Evolutionary conservation across 1,140 invertebrate species (phyloP).

Genomic region (Vanessa tameamea): DNA sequence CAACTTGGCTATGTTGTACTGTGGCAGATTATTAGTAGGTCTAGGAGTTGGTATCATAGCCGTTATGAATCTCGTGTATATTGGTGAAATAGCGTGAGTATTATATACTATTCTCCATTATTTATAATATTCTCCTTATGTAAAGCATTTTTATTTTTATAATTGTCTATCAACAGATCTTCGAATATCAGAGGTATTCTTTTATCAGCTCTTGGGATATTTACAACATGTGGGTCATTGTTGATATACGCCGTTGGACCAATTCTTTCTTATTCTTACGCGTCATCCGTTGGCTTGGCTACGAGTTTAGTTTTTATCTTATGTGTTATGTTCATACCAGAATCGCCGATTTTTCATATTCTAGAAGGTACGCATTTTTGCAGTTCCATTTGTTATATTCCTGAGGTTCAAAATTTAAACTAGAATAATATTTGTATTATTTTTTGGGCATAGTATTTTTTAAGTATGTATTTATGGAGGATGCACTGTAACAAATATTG

Average conservation of each 20-base stretch:
- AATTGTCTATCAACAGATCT: constrained; percentile 23
- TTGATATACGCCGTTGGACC: constrained; percentile 10
- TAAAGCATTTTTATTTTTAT: background rate
- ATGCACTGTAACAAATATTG: no score
- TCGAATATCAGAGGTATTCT: constrained; percentile 36
- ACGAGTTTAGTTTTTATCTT: constrained; percentile 38
- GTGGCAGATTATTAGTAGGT: constrained; percentile 28
- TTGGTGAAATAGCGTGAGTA: constrained; percentile 49
- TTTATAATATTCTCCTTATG: no score
- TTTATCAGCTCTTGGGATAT: constrained; percentile 31
- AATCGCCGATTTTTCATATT: constrained; percentile 52
- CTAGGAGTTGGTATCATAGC: constrained; percentile 23
- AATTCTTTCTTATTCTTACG: constrained; percentile 6
- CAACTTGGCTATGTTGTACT: constrained; percentile 31
- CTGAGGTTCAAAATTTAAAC: no score
- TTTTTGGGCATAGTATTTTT: no score
- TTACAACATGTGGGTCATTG: constrained; percentile 21
- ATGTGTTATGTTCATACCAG: constrained; percentile 47
- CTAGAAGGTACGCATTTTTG: constrained; percentile 46
- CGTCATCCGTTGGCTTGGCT: constrained; percentile 40
- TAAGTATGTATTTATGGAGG: no score
- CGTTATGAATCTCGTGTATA: constrained; percentile 37
- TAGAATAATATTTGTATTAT: no score
- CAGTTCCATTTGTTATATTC: constrained; percentile 12
- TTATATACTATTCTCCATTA: background rate